Evolutionary conservation across 1,140 invertebrate species (phyloP), one percentile per base, ranked within the genome.

Genomic region (Colletes latitarsis): DNA sequence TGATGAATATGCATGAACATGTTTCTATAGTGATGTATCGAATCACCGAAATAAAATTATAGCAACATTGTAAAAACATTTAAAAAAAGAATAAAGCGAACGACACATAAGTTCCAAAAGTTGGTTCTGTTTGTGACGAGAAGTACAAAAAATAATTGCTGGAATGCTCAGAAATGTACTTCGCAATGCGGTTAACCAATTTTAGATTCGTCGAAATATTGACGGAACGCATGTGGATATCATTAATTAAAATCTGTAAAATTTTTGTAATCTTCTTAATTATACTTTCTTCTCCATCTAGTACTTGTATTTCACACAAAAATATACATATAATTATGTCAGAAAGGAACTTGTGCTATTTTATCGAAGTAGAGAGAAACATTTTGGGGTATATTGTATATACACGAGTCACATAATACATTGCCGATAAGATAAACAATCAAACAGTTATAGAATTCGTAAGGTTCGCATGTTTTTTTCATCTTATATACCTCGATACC

Each of bases 371-470:
- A 46, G 41, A 46, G 6, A 9, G 43, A 46, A 46, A 21, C 43
- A 9, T 49, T 30, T 49, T 49, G 4, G 17, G n/a, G 19, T 5
- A 6, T 9, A n/a, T 1, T 39, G 9, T 12, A 58, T 21, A 43
- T 14, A 15, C 4, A 21, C 10, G 43, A 21, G n/a, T 52, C 6
- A 57, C 52, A 46, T 46, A 12, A 68, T 1, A 60, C 10, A 0
- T 60, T 15, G 19, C 53, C 64, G 64, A 41, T 68, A 64, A 64
- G 52, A 64, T 41, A 14, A 74, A 64, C 14, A 30, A 57, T 14
- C 5, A 67, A 10, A 67, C 1, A 66, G 39, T 57, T 43, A 19
- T 1, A 17, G n/a, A 60, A 15, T 43, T 3, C 14, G 3, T 30
- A 30, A 30, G 10, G 6, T 43, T 67, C 6, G 0, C 6, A 17